Evolutionary conservation across 2,888 invertebrate genomes (phyloP).

Genomic region (Troides aeacus): DNA sequence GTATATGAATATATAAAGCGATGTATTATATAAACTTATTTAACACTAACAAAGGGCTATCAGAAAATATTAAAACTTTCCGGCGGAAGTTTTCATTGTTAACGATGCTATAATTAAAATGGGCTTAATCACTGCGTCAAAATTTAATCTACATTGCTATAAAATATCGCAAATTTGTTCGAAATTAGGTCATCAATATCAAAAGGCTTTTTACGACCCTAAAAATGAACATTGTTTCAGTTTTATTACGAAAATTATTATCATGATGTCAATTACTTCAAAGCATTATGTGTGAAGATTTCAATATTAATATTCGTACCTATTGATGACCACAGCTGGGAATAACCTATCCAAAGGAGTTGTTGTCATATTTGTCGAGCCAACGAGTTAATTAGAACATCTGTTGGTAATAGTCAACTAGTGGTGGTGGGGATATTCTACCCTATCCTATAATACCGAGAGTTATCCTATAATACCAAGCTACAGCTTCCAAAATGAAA

Average conservation of each 20-base stretch:
- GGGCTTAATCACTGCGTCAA: constrained; percentile 1
- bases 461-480: no score
- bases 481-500: no score
- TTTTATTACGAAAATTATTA: not conserved
- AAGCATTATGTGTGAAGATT: not conserved
- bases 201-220: not conserved
- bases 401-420: no score
- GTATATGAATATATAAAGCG: not conserved
- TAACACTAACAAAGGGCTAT: constrained; percentile 4
- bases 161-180: not conserved
- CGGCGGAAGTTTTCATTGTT: constrained; percentile 14
- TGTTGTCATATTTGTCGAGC: no score
- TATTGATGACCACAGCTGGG: no score
- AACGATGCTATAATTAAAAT: constrained; percentile 17
- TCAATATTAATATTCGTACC: not conserved
- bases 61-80: constrained; percentile 10
- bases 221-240: not conserved
- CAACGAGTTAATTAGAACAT: no score
- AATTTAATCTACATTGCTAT: not conserved
- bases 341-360: no score
- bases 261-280: not conserved
- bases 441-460: no score
- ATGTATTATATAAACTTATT: constrained; percentile 34
- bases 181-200: constrained; percentile 12
- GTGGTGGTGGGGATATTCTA: no score